Evolutionary conservation across 2,113 vertebrate genomes (phyloP), one percentile per base, ranked within the genome.

Genomic region (Phoenicopterus ruber): DNA sequence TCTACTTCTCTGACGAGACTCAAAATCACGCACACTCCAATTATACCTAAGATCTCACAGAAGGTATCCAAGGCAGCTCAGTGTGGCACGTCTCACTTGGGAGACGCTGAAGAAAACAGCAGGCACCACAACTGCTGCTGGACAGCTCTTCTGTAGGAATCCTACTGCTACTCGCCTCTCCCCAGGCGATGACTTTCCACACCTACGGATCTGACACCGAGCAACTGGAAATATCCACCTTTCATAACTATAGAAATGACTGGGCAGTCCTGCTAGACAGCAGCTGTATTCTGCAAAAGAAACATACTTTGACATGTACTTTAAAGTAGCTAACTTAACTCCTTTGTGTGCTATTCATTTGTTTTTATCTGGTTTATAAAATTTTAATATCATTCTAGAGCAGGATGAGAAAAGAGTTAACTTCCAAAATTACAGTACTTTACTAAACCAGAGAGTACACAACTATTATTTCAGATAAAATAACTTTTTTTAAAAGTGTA

Each of bases 131-230:
- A 11, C 2, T 24, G 57, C 44, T 79, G 70, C 94, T 91, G 92
- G 84, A 66, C 80, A 93, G 86, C 77, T 83, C 73, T 94, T 38
- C 67, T 25, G 63, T 18, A 70, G 83, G 79, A 65, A 26, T 8
- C 65, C 74, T 22, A 2, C 71, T 17, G 74, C 82, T 61, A 7
- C 36, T 34, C 0, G 4, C 72, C 50, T 69, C 58, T 82, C 40
- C 15, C 31, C 49, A 34, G 34, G 73, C 3, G 0, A 10, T 0
- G 34, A 4, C 57, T 25, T 47, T 9, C 77, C 50, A 9, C 1
- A 34, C 44, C 69, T 31, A 17, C 0, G 5, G 32, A 50, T 49
- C 32, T 58, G 69, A 71, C 38, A 40, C 7, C 42, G n/a, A 26
- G 1, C 32, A 19, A 36, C 19, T 4, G 63, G 42, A 71, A 93